Evolutionary conservation across 2,888 invertebrate species (phyloP), one percentile per base, ranked within the genome.

Genomic region (Oscheius myriophilus): DNA sequence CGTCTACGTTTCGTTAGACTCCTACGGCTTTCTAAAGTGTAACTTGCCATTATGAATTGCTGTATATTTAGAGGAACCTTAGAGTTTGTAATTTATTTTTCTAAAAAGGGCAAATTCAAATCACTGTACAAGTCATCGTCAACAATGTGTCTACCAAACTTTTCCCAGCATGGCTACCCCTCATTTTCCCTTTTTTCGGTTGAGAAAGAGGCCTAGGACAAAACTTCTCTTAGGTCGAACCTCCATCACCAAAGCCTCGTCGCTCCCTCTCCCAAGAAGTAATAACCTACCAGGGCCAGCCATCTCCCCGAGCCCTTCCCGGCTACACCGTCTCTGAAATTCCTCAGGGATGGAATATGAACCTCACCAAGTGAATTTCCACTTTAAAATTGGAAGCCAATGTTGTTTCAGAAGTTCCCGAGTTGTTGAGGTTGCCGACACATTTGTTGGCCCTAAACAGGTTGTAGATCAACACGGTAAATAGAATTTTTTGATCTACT

Each of bases 341-440:
- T 26, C 86, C 87, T 9, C 73, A 71, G 43, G 83, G 81, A 45
- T 86, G 86, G 86, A 82, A 85, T 58, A 62, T 82, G 68, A 75
- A 75, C 53, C 69, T 39, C 41, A 70, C 51, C 26, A 65, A 46
- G 57, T 33, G 9, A 33, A 33, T 3, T 6, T 33, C 3, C 9
- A 6, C 33, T 6, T 25, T 16, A 43, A 23, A 23, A 11, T 11
- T n/a, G 25, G 18, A 58, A 25, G 14, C 65, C 72, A 26, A 3
- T 6, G 9, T 6, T 6, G 3, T 33, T 33, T 33, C 33, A 33
- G 33, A 33, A 69, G 71, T 41, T 82, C 84, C 18, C 74, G 83
- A 33, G 86, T 86, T 18, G 81, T 86, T 58, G 87, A 86, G 71
- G 86, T 87, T n/a, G 85, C 86, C 21, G 86, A 86, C 68, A 83